Evolutionary conservation across 2,113 vertebrate genomes (phyloP), one percentile per base, ranked within the genome.

Genomic region (Thunnus thynnus): DNA sequence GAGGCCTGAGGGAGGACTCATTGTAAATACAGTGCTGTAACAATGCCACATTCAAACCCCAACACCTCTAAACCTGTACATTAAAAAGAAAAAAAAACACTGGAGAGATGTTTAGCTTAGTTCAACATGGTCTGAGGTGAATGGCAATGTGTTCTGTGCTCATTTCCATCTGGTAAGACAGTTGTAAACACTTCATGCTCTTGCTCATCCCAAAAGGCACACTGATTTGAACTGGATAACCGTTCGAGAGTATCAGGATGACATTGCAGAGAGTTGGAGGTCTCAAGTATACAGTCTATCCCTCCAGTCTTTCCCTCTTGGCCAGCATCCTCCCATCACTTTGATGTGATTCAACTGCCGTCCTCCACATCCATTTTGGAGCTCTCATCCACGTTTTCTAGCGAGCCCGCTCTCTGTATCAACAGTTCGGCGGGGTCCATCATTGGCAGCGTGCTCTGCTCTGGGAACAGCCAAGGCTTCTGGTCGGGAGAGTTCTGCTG

Each of bases 331-430:
- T 60, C 18, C 14, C 16, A 3, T 60, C 64, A 3, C 20, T 36
- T n/a, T 0, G 18, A 0, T 46, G 25, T 0, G 13, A 22, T 83
- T 89, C 83, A 94, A 78, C 85, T 90, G 84, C 94, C 92, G 81
- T 94, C 91, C 56, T 95, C 95, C 16, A 1, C 71, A 3, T 96
- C 93, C n/a, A 36, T 27, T 14, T 89, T 84, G 2, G 66, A 55
- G 50, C 91, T 94, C 84, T 96, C 95, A 0, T 96, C 94, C 41
- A 96, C 76, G 14, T 96, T 95, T 80, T 97, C 96, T 11, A 96
- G 92, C 0, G 95, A 96, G 84, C 96, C 92, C 0, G 88, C 92
- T 3, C 89, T 91, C 89, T 97, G 96, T 27, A 96, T 84, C 0
- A 85, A 86, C 80, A 97, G 90, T n/a, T 96, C 90, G 0, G 88